Base-by-base conservation (phyloP, 2,888 invertebrate species). In the Caenorhabditis virilis region DNA sequence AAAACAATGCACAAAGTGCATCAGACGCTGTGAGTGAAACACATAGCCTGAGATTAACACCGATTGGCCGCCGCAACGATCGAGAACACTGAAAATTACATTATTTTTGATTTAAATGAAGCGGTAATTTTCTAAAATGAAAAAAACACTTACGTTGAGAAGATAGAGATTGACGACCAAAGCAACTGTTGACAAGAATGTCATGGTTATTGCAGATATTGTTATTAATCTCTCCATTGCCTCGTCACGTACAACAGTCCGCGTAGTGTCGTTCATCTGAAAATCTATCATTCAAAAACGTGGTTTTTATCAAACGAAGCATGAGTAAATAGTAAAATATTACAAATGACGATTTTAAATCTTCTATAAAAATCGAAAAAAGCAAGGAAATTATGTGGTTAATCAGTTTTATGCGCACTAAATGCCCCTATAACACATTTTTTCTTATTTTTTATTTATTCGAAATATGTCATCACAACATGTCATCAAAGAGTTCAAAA, bases 31-130 rank as follows among this genome's bases (percentile, higher is more conserved):
- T 67, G 26, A 80, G 50, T 26, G 73, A 70, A 25, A 80, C 75
- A 53, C 78, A 81, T 7, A 81, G 57, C 16, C 78, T 66, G 6
- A 81, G 72, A 41, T 81, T 80, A 7, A 79, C 78, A 4, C 76
- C 72, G 45, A 80, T 74, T 13, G 79, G 79, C 22, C 76, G 62
- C 39, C 79, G 69, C 1, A 80, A 67, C 41, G 69, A 80, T 11
- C 73, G 67, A 13, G 79, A 76, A 52, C 78, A 75, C 79, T 79
- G 64, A 39, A 79, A 64, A 20, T n/a, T n/a, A n/a, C n/a, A n/a
- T n/a, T n/a, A n/a, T n/a, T n/a, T n/a, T n/a, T n/a, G n/a, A n/a
- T n/a, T n/a, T n/a, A n/a, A n/a, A n/a, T n/a, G n/a, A n/a, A n/a
- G n/a, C n/a, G n/a, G n/a, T n/a, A n/a, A n/a, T n/a, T n/a, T n/a